Evolutionary conservation across 2,113 vertebrate species (phyloP).

Genomic region (Bungarus multicinctus): DNA sequence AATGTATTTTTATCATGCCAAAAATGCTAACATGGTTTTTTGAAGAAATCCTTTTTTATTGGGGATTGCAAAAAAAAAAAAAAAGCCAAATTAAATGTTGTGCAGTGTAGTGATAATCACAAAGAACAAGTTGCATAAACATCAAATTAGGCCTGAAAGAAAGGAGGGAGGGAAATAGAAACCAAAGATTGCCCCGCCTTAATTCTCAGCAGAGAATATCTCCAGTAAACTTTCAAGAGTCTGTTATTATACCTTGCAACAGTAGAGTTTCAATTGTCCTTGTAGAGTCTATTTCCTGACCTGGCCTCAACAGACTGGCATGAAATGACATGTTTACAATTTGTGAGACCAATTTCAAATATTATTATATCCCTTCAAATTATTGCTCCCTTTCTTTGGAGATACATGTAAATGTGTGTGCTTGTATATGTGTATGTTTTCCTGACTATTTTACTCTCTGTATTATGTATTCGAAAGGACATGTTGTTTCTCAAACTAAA

Average conservation of each 20-base stretch:
- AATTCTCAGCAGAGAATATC: neutral
- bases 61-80: neutral
- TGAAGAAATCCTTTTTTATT: neutral
- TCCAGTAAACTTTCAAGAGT: neutral
- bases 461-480: neutral
- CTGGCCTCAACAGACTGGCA: neutral
- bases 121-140: neutral
- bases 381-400: neutral
- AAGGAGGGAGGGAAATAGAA: neutral
- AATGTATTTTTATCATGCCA: neutral
- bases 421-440: neutral
- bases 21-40: neutral
- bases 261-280: neutral
- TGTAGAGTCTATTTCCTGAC: neutral
- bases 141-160: neutral
- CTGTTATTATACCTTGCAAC: neutral
- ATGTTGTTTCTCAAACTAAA: neutral
- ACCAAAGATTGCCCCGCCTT: neutral
- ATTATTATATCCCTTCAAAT: neutral
- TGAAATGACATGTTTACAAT: neutral
- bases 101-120: neutral
- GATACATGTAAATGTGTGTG: neutral
- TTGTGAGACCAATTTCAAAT: neutral
- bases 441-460: neutral
- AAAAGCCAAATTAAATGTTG: neutral